Evolutionary conservation across 2,797 vertebrate genomes (phyloP).

Genomic region (Liparis tanakae): DNA sequence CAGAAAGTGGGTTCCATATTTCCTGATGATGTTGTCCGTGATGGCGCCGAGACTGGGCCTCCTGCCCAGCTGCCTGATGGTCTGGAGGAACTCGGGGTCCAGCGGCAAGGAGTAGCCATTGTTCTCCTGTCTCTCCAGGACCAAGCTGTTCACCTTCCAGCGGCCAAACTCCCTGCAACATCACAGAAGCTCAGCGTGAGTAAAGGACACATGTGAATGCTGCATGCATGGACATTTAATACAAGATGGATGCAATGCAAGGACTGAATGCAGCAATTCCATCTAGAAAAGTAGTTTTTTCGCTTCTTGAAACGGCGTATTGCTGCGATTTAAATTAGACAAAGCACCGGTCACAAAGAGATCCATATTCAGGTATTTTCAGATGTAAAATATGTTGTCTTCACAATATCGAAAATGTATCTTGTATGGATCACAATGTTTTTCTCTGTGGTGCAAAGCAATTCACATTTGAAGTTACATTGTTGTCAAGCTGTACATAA

Average conservation of each 20-base stretch:
- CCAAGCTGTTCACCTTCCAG: conserved; percentile 98
- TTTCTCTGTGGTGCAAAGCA: background rate
- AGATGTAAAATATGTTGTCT: conserved; percentile 60
- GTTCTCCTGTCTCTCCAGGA: conserved; percentile 94
- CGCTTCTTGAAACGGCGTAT: conserved; percentile 15
- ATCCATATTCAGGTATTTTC: conserved; percentile 53
- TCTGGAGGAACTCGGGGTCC: conserved; percentile 96
- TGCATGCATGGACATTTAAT: conserved; percentile 17
- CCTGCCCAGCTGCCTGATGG: conserved; percentile 93
- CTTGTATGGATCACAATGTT: conserved; percentile 33
- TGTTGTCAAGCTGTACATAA: background rate
- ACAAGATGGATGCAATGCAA: conserved; percentile 12
- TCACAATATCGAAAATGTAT: conserved; percentile 65
- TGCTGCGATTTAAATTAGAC: conserved; percentile 37
- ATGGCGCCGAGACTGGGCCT: conserved; percentile 91
- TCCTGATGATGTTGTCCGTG: conserved; percentile 96
- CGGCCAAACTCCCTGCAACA: conserved; percentile 96
- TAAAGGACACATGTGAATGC: conserved; percentile 35
- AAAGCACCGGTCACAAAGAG: conserved; percentile 40
- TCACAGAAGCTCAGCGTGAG: conserved; percentile 60
- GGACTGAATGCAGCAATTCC: conserved; percentile 29
- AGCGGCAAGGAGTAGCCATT: conserved; percentile 93
- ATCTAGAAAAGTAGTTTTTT: conserved; percentile 29
- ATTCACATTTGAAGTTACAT: background rate
- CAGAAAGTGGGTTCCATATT: conserved; percentile 98